Percentiles rank a stretch among this genome's conserved stretches.
These are phyloP conservation scores for Rhingia campestris DNA, from an alignment of 2,888 invertebrate genomes.

Conservation along the genomic window DNA sequence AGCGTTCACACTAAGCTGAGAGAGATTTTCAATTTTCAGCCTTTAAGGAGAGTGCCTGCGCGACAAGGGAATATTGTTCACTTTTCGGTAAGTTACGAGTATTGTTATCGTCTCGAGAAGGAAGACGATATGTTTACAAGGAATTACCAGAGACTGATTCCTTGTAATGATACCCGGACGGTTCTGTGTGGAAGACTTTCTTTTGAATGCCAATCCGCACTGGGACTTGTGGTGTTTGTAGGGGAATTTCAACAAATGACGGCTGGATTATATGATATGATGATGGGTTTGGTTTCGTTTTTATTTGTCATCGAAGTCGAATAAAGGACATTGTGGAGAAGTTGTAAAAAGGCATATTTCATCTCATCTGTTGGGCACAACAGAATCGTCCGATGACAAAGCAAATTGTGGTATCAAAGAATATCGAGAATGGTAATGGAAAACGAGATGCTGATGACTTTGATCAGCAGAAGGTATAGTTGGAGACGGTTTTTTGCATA, in stretches of 20 bases:
- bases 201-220: conserved; percentile 5
- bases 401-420: conserved; percentile 70
- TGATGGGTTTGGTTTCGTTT: conserved; percentile 45
- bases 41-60: neutral
- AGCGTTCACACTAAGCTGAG: conserved; percentile 66
- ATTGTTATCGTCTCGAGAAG: conserved; percentile 68
- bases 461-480: conserved; percentile 49
- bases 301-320: conserved; percentile 7
- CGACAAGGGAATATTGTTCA: conserved; percentile 46
- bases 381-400: conserved; percentile 64
- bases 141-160: conserved; percentile 65
- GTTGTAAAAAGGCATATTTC: conserved; percentile 65
- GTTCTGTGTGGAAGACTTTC: conserved; percentile 7
- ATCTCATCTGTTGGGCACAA: conserved; percentile 60
- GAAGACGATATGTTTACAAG: conserved; percentile 65
- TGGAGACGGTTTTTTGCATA: conserved; percentile 20
- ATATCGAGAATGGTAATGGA: conserved; percentile 61
- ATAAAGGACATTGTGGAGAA: conserved; percentile 60
- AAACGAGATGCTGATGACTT: conserved; percentile 57
- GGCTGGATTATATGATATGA: conserved; percentile 56
- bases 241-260: conserved; percentile 55
- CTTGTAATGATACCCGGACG: conserved; percentile 58
- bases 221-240: conserved; percentile 28
- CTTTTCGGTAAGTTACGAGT: conserved; percentile 48
- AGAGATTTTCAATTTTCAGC: conserved; percentile 62